phyloP scores from a whole-genome alignment of 2,113 vertebrate genomes.

The Emydura subglobosa region DNA sequence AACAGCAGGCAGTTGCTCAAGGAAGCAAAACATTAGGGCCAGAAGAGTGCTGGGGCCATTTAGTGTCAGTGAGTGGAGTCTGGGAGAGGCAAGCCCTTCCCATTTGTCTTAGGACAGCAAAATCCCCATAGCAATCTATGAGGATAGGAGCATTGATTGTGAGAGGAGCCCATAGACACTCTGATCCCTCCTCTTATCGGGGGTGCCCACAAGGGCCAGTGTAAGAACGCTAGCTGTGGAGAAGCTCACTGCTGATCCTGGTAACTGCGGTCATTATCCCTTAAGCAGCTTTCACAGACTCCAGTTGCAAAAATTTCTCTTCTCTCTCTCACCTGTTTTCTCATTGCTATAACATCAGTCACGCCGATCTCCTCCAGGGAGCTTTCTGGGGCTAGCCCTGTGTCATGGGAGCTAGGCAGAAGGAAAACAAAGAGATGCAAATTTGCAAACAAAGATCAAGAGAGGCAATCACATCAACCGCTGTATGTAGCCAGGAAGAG shows the following conservation, averaged over 20 bases:
- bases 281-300: background rate
- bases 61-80: background rate
- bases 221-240: background rate
- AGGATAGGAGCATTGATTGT: background rate
- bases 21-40: background rate
- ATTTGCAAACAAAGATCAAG: accelerated
- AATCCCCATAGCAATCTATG: background rate
- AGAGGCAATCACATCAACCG: background rate
- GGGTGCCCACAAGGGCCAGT: background rate
- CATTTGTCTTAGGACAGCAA: background rate
- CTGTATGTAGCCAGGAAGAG: background rate
- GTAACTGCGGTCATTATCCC: background rate
- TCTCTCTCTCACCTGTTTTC: constrained; percentile 67
- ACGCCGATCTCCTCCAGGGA: background rate
- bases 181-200: background rate
- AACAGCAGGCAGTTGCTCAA: background rate
- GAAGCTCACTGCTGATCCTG: background rate
- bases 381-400: background rate
- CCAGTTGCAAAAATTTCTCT: accelerated
- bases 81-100: background rate
- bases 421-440: constrained; percentile 33
- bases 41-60: background rate
- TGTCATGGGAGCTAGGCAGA: constrained; percentile 31
- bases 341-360: constrained; percentile 65
- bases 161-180: background rate